phyloP scores from a whole-genome alignment of 2,797 vertebrate species.

The Loris lydekkerianus region DNA sequence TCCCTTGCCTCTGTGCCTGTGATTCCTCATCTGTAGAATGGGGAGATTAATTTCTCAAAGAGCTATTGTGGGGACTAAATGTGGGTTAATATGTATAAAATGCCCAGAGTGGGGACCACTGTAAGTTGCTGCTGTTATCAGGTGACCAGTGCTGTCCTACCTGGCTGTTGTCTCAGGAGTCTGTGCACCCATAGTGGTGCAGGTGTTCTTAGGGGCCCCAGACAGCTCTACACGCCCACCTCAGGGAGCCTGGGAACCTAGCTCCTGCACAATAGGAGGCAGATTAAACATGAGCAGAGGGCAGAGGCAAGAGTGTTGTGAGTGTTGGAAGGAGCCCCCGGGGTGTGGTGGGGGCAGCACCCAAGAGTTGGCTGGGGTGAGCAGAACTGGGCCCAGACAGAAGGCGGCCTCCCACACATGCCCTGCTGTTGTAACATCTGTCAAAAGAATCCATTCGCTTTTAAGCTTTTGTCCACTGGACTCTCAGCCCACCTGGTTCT shows the following conservation, averaged over 20 bases:
- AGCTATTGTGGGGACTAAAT: background rate
- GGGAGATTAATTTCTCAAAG: background rate
- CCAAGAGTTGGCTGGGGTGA: background rate
- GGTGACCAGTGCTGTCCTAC: fast-evolving
- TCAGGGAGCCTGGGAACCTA: background rate
- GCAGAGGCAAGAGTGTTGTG: background rate
- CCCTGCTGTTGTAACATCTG: background rate
- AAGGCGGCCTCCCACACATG: background rate
- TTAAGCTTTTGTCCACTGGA: background rate
- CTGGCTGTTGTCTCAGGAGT: background rate
- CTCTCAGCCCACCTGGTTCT: background rate
- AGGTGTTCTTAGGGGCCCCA: background rate
- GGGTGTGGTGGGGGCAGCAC: background rate
- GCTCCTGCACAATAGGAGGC: background rate
- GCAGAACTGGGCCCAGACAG: no score
- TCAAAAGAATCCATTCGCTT: background rate
- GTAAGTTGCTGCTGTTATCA: background rate
- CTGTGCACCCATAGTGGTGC: background rate
- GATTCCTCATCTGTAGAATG: background rate
- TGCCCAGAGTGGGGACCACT: background rate
- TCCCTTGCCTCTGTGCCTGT: background rate
- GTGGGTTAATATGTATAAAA: background rate
- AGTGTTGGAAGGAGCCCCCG: background rate
- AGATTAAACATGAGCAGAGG: background rate
- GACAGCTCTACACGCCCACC: background rate